Evolutionary conservation across 64 coral and sea anemone genomes (phyloP), one percentile per base, ranked within the genome.

Genomic region (Astreopora myriophthalma): DNA sequence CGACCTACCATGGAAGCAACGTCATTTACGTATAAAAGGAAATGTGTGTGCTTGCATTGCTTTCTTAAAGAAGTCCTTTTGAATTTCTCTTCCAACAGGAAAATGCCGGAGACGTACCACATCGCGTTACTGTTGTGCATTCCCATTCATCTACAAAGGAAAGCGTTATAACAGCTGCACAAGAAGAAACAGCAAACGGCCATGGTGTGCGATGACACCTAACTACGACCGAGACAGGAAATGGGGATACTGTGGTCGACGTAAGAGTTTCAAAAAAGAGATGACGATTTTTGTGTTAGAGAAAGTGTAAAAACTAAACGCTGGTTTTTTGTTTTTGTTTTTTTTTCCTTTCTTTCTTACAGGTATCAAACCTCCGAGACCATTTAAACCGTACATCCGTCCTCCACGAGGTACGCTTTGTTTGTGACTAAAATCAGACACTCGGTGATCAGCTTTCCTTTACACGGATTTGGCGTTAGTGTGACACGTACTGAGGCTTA

Each of bases 191-290:
- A 63, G 60, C 36, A 74, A 73, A 26, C 64, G 66, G 27, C 86
- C 86, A 46, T 94, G 92, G 92, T 94, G 92, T 26, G 86, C 92
- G 44, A 24, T 64, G 5, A 94, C 92, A 34, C 77, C 86, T 10
- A 94, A 85, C 86, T 94, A 89, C 49, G 92, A 94, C 55, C 9
- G 80, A 24, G 58, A 94, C 60, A 85, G 22, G 26, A 49, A 69
- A 12, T 76, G 78, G 69, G 92, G 92, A 23, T 64, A 94, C 69
- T 89, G 92, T 65, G 31, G 6, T 34, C 16, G 30, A 55, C 44
- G 75, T 79, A 79, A 79, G 75, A 25, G 17, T 79, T 32, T 57
- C 12, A 79, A 79, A 20, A 55, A 46, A 2, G 4, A 57, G 0
- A 5, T 16, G 1, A 6, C 14, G 6, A 3, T 16, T 3, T 33